Base-by-base conservation (phyloP, 2,797 vertebrate species). In the Tragelaphus eurycerus region DNA sequence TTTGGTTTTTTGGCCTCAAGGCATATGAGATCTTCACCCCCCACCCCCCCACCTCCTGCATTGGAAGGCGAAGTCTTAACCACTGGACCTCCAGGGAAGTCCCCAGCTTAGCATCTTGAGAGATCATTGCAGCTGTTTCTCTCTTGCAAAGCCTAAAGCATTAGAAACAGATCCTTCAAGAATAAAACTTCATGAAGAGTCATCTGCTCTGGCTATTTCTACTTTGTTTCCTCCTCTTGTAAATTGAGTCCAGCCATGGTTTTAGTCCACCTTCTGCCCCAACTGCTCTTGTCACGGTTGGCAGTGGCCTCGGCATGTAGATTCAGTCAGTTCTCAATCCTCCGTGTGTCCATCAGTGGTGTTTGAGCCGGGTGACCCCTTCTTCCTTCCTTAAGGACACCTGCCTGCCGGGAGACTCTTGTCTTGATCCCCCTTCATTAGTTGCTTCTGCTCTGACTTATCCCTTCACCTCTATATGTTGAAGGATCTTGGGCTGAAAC, bases 61-160 rank as follows among this genome's bases (percentile, higher is more conserved):
- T 38, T 71, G 19, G 67, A 71, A 71, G 67, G 11, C 6, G 1
- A 38, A 71, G 67, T 71, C 34, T 71, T 71, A 23, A 71, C 67
- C 67, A 38, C 67, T 71, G 34, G 19, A 38, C 67, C 67, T 38
- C 67, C 34, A 71, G 67, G 34, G 21, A 71, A 71, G 34, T 71
- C 67, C 34, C 19, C 34, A 71, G 67, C 67, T 43, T 54, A 25
- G 67, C 48, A 23, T 3, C 19, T 25, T 52, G 78, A 86, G 54
- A 78, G 62, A 27, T 54, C 55, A 12, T 7, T 31, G 10, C n/a
- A 34, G 19, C 52, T 55, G n/a, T 76, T 95, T 59, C 46, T 86
- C 59, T 91, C 74, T 38, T 81, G 27, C 29, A 86, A 89, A 94
- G 89, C 83, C 86, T 86, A 50, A 83, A 55, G 27, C 38, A 14